These are phyloP conservation scores for Orthochromis indermauri DNA, from an alignment of 2,113 vertebrate genomes.

Conservation along the genomic window DNA sequence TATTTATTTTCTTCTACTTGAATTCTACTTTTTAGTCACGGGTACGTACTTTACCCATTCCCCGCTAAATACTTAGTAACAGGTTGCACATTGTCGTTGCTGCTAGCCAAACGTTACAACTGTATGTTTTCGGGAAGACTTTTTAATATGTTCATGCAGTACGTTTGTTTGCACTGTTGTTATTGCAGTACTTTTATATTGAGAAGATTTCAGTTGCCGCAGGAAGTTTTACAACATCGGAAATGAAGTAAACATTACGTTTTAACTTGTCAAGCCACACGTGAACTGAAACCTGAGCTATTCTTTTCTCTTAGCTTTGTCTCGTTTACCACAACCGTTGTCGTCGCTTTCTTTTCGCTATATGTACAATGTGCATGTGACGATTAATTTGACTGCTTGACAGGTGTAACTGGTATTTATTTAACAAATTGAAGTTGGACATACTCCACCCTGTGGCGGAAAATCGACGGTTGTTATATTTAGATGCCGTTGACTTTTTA, in stretches of 20 bases:
- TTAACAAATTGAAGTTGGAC: not conserved
- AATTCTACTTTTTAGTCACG: not conserved
- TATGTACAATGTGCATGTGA: not conserved
- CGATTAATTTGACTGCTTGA: not conserved
- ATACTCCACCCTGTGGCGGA: fast-evolving
- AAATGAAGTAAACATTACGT: not conserved
- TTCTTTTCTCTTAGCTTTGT: not conserved
- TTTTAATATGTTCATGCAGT: not conserved
- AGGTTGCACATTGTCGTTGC: not conserved
- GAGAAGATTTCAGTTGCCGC: not conserved
- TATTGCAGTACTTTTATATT: fast-evolving
- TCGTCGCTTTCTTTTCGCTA: not conserved
- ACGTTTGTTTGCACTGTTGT: not conserved
- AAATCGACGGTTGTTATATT: not conserved
- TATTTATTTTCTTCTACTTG: not conserved
- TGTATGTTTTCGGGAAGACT: not conserved
- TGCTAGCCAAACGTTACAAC: not conserved
- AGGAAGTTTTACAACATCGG: not conserved
- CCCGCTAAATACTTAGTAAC: not conserved
- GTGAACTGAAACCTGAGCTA: not conserved
- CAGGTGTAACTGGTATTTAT: not conserved
- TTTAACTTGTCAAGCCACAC: not conserved
- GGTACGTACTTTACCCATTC: conserved; percentile 2
- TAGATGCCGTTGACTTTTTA: not conserved
- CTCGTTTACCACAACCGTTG: not conserved